Percentiles rank a stretch among this genome's conserved stretches.
Conservation (phyloP, 1,140 invertebrate genomes). For the Bombus fervidus region DNA sequence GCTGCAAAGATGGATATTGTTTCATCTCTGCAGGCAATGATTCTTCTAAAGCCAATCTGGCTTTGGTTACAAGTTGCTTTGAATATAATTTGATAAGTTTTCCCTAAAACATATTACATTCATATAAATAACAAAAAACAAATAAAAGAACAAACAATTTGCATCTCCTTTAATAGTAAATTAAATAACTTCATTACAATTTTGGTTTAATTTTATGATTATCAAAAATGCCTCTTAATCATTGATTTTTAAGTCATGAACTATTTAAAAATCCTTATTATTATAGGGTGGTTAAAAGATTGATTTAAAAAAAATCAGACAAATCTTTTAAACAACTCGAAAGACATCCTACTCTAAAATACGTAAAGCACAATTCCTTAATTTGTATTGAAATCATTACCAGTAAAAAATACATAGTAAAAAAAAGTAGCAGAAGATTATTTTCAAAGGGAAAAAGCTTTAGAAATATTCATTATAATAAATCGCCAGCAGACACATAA, state of each 20-base stretch:
- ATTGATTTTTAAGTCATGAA: not conserved
- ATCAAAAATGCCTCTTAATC: not conserved
- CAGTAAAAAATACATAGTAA: not conserved
- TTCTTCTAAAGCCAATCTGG: constrained; percentile 85
- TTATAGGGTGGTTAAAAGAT: too few relatives aligned
- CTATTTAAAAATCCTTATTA: not conserved
- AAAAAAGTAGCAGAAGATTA: not conserved
- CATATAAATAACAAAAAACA: not conserved
- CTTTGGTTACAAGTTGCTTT: constrained; percentile 93
- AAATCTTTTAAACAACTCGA: not conserved
- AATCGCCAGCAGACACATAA: not conserved
- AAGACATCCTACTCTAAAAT: not conserved
- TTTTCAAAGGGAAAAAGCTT: not conserved
- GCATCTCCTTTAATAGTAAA: not conserved
- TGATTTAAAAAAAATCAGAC: not conserved
- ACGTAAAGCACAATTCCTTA: not conserved
- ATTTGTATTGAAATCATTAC: not conserved
- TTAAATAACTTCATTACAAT: not conserved
- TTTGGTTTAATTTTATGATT: not conserved
- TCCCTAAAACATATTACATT: constrained; percentile 84
- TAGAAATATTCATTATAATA: not conserved
- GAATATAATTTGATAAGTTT: constrained; percentile 97
- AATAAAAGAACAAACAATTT: constrained; percentile 1
- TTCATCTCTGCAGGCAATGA: constrained; percentile 85
- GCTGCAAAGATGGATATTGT: constrained; percentile 89